Percentiles rank a stretch among this genome's conserved stretches.
Conservation (phyloP, 1,140 invertebrate genomes). For the Tetramorium simillimum region DNA sequence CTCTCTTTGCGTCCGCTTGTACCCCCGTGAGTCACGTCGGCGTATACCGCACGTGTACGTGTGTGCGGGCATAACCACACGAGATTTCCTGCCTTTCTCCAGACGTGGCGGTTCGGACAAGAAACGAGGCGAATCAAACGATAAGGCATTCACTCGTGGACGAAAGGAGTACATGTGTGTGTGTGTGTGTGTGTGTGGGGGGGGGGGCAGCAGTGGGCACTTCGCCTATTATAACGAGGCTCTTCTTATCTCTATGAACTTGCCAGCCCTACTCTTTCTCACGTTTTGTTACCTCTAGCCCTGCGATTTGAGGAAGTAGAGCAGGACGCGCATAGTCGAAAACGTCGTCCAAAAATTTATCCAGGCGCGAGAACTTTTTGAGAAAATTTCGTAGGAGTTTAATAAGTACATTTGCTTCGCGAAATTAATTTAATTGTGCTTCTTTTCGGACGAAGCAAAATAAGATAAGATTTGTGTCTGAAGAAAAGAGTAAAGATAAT, state of each 20-base stretch:
- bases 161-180: conserved; percentile 65
- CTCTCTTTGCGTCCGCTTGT: background rate
- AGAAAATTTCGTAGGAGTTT: background rate
- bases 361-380: background rate
- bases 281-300: conserved; percentile 76
- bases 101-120: conserved; percentile 71
- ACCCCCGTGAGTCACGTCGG: conserved; percentile 29
- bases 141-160: conserved; percentile 76
- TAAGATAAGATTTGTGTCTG: background rate
- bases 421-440: background rate
- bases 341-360: background rate
- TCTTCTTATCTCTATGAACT: conserved; percentile 79
- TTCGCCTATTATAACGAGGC: conserved; percentile 78
- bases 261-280: conserved; percentile 77
- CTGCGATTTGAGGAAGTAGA: background rate
- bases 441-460: background rate
- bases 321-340: background rate
- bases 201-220: conserved; percentile 63
- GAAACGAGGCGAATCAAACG: conserved; percentile 80
- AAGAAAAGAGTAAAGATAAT: background rate
- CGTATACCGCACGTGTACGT: conserved; percentile 21
- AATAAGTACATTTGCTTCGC: background rate
- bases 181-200: conserved; percentile 68
- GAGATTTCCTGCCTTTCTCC: conserved; percentile 82
- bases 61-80: conserved; percentile 60